phyloP scores from a whole-genome alignment of 2,113 vertebrate genomes.

The Sinosuthora webbiana region DNA sequence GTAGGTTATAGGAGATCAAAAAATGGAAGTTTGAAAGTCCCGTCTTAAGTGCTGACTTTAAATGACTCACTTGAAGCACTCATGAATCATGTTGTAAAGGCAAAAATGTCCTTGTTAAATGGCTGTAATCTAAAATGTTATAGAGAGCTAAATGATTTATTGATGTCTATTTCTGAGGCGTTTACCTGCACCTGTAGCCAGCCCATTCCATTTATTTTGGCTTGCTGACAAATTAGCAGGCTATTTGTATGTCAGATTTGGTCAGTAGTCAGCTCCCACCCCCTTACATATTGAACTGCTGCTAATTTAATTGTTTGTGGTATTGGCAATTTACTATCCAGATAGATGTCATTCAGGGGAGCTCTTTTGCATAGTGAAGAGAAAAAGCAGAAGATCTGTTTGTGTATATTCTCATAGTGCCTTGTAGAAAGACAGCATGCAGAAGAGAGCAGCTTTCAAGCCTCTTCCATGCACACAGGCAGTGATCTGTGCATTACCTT shows the following conservation, averaged over 20 bases:
- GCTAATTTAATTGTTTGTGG: constrained; percentile 51
- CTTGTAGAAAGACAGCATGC: background rate
- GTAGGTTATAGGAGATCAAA: background rate
- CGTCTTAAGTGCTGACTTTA: background rate
- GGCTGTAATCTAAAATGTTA: constrained; percentile 8
- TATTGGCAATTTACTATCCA: constrained; percentile 11
- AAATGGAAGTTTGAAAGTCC: background rate
- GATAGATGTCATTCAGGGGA: constrained; percentile 12
- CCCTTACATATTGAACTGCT: constrained; percentile 13
- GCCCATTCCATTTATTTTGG: constrained; percentile 55
- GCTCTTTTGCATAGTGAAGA: background rate
- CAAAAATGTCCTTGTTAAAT: constrained; percentile 21
- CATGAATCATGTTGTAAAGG: background rate
- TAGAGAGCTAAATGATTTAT: constrained; percentile 32
- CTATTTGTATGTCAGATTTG: constrained; percentile 31
- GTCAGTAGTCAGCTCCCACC: constrained; percentile 30
- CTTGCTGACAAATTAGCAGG: constrained; percentile 54
- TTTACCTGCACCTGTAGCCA: constrained; percentile 41
- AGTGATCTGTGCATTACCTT: background rate
- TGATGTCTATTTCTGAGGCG: constrained; percentile 26
- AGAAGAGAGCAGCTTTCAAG: background rate
- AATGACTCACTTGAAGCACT: background rate
- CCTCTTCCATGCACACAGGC: background rate
- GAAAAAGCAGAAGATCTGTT: background rate
- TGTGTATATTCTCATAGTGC: background rate